phyloP scores from a whole-genome alignment of 2,888 invertebrate species.

The Melitaea athalia region DNA sequence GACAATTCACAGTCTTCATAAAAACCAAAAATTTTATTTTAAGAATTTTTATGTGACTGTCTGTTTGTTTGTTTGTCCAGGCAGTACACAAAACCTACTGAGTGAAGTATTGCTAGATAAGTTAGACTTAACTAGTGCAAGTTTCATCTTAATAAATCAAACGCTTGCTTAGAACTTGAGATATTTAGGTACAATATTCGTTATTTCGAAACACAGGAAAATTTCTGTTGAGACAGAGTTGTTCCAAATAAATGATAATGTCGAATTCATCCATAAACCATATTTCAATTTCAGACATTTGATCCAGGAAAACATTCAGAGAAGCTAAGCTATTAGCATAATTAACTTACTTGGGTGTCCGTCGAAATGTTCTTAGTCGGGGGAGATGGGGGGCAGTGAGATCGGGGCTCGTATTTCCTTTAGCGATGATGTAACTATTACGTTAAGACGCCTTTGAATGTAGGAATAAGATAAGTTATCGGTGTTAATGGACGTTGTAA shows the following conservation, averaged over 20 bases:
- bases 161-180: too few species aligned
- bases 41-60: too few species aligned
- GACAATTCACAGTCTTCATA: too few species aligned
- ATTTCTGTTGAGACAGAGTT: too few species aligned
- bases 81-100: too few species aligned
- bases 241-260: background rate
- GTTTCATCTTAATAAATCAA: too few species aligned
- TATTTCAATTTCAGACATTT: conserved; percentile 20
- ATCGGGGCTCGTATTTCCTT: conserved; percentile 10
- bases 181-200: too few species aligned
- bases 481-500: background rate
- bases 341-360: conserved; percentile 29
- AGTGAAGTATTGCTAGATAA: too few species aligned
- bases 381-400: background rate
- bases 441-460: conserved; percentile 1
- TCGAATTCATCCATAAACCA: background rate
- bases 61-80: too few species aligned
- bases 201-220: too few species aligned
- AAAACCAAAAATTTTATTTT: too few species aligned
- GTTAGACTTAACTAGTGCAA: too few species aligned
- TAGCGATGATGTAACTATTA: conserved; percentile 7
- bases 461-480: conserved; percentile 2
- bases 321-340: conserved; percentile 38
- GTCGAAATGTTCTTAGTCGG: conserved; percentile 16
- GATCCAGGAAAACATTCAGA: conserved; percentile 17